Evolutionary conservation across 2,888 invertebrate species (phyloP).

Genomic region (Pachycephus smyrnensis): DNA sequence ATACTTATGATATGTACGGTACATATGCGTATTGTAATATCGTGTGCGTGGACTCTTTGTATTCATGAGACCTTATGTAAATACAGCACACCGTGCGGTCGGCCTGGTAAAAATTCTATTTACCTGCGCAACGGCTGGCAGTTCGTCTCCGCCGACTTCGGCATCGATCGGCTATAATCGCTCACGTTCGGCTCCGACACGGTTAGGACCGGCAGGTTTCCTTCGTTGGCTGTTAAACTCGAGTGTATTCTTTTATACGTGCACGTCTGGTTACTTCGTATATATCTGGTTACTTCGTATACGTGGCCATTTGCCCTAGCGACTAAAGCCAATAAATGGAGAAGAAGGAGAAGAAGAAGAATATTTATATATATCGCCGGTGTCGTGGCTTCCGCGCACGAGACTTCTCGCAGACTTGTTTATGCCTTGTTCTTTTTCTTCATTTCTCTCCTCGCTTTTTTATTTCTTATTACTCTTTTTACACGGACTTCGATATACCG

Average conservation of each 20-base stretch:
- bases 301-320: background rate
- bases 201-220: background rate
- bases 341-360: background rate
- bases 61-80: slow-evolving; percentile 34
- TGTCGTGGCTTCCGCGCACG: background rate
- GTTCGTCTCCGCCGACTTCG: background rate
- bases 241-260: background rate
- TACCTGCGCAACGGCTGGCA: background rate
- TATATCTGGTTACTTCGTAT: background rate
- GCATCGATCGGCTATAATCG: background rate
- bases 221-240: background rate
- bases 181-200: background rate
- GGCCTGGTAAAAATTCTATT: background rate
- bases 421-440: slow-evolving; percentile 16
- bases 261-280: background rate
- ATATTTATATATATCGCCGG: background rate
- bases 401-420: slow-evolving; percentile 5
- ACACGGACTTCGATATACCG: background rate
- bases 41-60: slow-evolving; percentile 23
- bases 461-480: background rate
- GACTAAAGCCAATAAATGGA: background rate
- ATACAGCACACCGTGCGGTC: slow-evolving; percentile 3
- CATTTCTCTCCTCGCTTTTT: slow-evolving; percentile 10
- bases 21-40: background rate
- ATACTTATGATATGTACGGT: background rate